phyloP scores from a whole-genome alignment of 2,888 invertebrate species.

The Tridacna gigas region DNA sequence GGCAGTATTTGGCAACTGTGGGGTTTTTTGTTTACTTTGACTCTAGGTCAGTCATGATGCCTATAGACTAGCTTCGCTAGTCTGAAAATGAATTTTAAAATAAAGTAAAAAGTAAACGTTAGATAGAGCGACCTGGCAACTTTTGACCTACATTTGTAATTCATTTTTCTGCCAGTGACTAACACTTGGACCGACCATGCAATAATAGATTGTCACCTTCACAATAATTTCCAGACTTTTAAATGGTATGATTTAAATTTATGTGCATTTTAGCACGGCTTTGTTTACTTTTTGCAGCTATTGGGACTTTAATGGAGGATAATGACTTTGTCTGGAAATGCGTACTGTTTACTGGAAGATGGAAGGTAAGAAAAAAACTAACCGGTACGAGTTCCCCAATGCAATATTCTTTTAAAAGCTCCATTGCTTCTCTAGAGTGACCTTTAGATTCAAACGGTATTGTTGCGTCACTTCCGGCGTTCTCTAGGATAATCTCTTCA shows the following conservation, averaged over 20 bases:
- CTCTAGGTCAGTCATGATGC: too few species aligned
- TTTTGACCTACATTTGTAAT: background rate
- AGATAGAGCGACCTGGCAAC: background rate
- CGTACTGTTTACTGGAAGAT: background rate
- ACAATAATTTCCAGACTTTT: too few species aligned
- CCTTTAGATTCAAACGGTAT: slow-evolving; percentile 78
- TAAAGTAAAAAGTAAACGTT: background rate
- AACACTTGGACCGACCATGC: too few species aligned
- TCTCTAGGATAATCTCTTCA: slow-evolving; percentile 79
- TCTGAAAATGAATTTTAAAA: background rate
- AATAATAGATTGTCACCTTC: too few species aligned
- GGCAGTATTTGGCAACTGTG: too few species aligned
- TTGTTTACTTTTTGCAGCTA: too few species aligned
- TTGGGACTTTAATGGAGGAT: background rate
- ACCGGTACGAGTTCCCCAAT: slow-evolving; percentile 75
- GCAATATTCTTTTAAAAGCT: slow-evolving; percentile 71
- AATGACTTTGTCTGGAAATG: background rate
- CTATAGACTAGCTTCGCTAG: too few species aligned
- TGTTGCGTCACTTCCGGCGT: slow-evolving; percentile 79
- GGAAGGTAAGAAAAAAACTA: background rate
- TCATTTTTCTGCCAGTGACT: too few species aligned
- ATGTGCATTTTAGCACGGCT: background rate
- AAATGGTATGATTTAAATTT: too few species aligned
- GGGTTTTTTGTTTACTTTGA: too few species aligned
- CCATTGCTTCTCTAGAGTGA: slow-evolving; percentile 73